Evolutionary conservation across 64 coral and sea anemone species (phyloP).

Genomic region (Dendrophyllia cribrosa): DNA sequence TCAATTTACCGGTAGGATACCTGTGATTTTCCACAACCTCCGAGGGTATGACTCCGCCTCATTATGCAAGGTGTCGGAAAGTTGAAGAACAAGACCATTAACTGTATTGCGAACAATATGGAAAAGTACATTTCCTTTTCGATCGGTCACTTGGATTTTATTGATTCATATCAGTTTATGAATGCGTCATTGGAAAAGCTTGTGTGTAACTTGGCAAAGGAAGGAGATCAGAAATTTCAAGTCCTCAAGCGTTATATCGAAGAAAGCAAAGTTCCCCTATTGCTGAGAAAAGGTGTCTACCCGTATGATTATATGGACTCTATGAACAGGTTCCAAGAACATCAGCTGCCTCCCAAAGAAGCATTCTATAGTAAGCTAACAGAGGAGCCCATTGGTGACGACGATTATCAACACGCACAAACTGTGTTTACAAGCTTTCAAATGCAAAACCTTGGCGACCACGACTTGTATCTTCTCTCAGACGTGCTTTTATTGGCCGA

Average conservation of each 20-base stretch:
- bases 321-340: constrained; percentile 5
- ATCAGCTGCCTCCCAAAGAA: constrained; percentile 3
- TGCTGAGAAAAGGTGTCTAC: constrained; percentile 38
- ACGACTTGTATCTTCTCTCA: background rate
- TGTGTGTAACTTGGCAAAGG: constrained; percentile 21
- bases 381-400: background rate
- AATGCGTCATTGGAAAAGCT: constrained; percentile 63
- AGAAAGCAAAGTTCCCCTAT: background rate
- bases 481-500: constrained; percentile 7
- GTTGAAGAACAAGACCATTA: constrained; percentile 28
- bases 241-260: constrained; percentile 14
- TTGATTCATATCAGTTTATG: constrained; percentile 72
- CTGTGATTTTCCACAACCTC: constrained; percentile 51
- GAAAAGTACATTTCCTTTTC: constrained; percentile 74
- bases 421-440: background rate
- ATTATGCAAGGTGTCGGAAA: constrained; percentile 47
- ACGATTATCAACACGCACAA: constrained; percentile 52
- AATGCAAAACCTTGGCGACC: background rate
- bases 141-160: constrained; percentile 5
- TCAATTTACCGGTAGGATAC: constrained; percentile 40
- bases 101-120: constrained; percentile 49
- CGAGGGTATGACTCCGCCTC: constrained; percentile 40
- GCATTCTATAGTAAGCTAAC: background rate
- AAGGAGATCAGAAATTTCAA: constrained; percentile 26
- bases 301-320: constrained; percentile 12